Evolutionary conservation across 2,797 vertebrate genomes (phyloP).

Genomic region (Neoniphon sammara): DNA sequence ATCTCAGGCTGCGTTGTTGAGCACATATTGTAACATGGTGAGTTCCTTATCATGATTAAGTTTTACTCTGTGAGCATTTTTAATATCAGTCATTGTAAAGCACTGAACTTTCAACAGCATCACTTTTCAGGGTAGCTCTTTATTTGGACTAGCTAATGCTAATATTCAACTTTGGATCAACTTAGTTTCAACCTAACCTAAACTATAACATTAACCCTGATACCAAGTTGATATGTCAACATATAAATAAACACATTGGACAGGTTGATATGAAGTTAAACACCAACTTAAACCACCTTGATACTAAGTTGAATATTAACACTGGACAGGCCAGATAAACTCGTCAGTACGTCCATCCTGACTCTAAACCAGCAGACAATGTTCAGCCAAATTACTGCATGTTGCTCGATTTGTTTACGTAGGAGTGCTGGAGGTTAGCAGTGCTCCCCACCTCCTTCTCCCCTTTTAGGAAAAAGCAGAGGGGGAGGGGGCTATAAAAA

Average conservation of each 20-base stretch:
- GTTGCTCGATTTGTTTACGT: conserved; percentile 72
- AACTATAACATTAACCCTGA: no score
- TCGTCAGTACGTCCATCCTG: background rate
- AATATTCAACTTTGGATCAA: no score
- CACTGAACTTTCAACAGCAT: background rate
- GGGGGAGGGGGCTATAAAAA: conserved; percentile 84
- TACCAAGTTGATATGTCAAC: no score
- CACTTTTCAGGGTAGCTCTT: background rate
- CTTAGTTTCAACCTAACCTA: no score
- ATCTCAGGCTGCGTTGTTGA: background rate
- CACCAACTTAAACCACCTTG: no score
- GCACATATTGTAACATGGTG: background rate
- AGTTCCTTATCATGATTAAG: background rate
- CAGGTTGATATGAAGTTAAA: no score
- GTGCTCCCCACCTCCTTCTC: conserved; percentile 64
- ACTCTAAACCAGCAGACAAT: conserved; percentile 31
- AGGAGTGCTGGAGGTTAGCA: conserved; percentile 58
- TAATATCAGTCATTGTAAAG: background rate
- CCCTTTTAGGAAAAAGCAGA: conserved; percentile 70
- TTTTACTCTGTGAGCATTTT: background rate
- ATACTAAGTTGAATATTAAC: no score
- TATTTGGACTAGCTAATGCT: no score
- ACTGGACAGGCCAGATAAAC: no score
- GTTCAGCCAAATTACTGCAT: conserved; percentile 38
- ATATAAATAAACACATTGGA: no score